A percentile compares a stretch with the other conserved stretches of the same genome.
These are phyloP conservation scores for Prosopocoilus inquinatus DNA, from an alignment of 2,888 invertebrate species.

Conservation along the genomic window DNA sequence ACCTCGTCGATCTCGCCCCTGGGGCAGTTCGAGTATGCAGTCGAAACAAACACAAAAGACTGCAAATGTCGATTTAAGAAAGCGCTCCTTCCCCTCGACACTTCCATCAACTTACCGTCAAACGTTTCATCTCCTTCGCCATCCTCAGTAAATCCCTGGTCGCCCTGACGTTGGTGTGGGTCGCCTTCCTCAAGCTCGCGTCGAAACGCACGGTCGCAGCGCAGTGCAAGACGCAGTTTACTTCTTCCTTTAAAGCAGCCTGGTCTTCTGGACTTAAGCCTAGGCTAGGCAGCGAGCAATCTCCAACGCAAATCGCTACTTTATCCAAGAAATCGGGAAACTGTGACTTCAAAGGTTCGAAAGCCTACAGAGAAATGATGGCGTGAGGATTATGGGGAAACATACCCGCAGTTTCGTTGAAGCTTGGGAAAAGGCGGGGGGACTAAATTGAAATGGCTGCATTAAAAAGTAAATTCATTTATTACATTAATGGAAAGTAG, in stretches of 20 bases:
- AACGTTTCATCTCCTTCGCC: slow-evolving; percentile 62
- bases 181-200: slow-evolving; percentile 65
- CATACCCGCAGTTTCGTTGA: no score
- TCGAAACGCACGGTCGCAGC: slow-evolving; percentile 78
- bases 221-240: slow-evolving; percentile 68
- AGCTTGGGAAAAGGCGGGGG: neutral
- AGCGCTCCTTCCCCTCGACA: neutral
- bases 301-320: slow-evolving; percentile 58
- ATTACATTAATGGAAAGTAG: no score
- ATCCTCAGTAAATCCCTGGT: slow-evolving; percentile 63
- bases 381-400: slow-evolving; percentile 42
- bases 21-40: slow-evolving; percentile 66
- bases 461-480: no score
- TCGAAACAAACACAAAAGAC: slow-evolving; percentile 59
- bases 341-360: slow-evolving; percentile 52
- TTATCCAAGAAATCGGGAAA: slow-evolving; percentile 56
- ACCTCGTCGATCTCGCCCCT: slow-evolving; percentile 53
- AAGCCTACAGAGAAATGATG: slow-evolving; percentile 50
- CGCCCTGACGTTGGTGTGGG: slow-evolving; percentile 67
- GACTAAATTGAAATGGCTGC: no score
- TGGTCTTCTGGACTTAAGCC: slow-evolving; percentile 56
- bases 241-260: slow-evolving; percentile 52
- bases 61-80: slow-evolving; percentile 36
- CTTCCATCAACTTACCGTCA: slow-evolving; percentile 54
- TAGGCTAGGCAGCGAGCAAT: slow-evolving; percentile 55